These are phyloP conservation scores for Prosopocoilus inquinatus DNA, from an alignment of 2,888 invertebrate species.

Conservation along the genomic window DNA sequence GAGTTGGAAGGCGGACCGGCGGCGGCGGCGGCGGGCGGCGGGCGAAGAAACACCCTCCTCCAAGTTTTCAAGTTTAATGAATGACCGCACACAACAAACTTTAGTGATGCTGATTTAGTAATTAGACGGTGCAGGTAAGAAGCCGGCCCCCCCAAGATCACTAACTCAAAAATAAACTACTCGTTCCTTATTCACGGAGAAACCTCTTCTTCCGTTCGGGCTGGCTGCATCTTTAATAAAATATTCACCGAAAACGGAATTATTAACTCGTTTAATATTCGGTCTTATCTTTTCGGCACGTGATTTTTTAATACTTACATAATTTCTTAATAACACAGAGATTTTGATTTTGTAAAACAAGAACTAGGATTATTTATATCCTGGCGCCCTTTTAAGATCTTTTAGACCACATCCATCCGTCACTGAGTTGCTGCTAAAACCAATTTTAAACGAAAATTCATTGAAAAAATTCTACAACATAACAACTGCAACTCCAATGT, in stretches of 20 bases:
- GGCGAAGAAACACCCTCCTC: slow-evolving; percentile 25
- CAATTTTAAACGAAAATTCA: no score
- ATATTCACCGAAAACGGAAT: not conserved
- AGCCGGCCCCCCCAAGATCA: slow-evolving; percentile 28
- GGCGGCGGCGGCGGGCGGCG: slow-evolving; percentile 20
- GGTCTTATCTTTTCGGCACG: not conserved
- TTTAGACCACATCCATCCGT: no score
- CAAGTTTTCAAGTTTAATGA: slow-evolving; percentile 50
- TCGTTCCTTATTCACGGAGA: slow-evolving; percentile 1
- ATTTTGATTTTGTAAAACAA: no score
- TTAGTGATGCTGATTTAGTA: slow-evolving; percentile 50
- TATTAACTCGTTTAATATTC: not conserved
- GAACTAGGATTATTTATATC: no score
- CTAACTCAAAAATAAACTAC: slow-evolving; percentile 29
- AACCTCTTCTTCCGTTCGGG: not conserved
- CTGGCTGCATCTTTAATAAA: not conserved
- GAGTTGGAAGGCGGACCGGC: slow-evolving; percentile 20
- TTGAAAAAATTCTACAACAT: no score
- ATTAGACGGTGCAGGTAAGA: slow-evolving; percentile 47
- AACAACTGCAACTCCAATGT: no score
- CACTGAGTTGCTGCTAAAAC: no score
- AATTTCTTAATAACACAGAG: no score
- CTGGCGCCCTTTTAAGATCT: no score
- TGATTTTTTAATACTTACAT: no score
- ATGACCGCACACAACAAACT: slow-evolving; percentile 50